Conservation (phyloP, 2,888 invertebrate genomes). For the Nasonovia ribisnigri region DNA sequence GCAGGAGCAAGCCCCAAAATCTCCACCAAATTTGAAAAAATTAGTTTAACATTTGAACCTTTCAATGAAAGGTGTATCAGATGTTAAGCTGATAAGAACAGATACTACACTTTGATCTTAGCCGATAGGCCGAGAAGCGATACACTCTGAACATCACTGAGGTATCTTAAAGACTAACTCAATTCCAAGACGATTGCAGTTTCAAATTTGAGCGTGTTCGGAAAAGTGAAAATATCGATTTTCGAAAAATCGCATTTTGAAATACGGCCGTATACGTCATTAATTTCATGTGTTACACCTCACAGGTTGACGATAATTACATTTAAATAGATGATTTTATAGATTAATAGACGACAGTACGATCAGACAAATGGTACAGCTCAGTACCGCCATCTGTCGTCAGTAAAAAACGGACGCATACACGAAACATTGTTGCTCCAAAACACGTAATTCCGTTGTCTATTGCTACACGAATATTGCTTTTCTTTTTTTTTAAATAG, state of each 20-base stretch:
- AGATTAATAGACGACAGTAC: not conserved
- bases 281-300: not conserved
- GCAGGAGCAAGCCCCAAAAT: no score
- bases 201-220: no score
- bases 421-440: not conserved
- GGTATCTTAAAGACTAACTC: no score
- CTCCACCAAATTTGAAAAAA: not conserved
- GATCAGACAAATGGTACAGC: not conserved
- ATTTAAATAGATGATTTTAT: not conserved
- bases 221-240: no score
- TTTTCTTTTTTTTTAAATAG: no score
- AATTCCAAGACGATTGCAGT: no score
- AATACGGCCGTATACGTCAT: not conserved
- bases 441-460: no score
- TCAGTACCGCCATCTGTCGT: not conserved
- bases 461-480: no score
- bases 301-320: not conserved
- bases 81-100: conserved; percentile 41
- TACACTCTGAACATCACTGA: no score
- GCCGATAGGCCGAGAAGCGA: no score
- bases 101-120: no score
- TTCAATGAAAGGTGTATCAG: not conserved
- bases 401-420: not conserved
- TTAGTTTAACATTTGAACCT: conserved; percentile 24
- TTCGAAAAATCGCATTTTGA: no score